Evolutionary conservation across 2,113 vertebrate species (phyloP).

Genomic region (Xiphophorus hellerii): DNA sequence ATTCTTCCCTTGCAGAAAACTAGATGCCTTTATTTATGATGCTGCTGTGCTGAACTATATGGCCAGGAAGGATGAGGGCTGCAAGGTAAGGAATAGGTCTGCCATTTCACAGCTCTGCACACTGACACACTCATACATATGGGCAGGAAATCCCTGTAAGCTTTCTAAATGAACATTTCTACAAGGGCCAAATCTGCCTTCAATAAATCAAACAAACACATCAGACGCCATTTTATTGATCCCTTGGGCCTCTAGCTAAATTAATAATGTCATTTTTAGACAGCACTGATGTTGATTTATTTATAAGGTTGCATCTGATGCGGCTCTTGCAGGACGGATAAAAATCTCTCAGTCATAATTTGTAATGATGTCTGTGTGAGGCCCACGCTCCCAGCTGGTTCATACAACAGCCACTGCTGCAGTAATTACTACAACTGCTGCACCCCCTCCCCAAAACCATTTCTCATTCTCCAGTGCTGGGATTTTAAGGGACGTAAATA

Average conservation of each 20-base stretch:
- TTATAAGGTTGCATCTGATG: constrained; percentile 40
- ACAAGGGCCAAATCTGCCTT: constrained; percentile 20
- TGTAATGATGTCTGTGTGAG: constrained; percentile 53
- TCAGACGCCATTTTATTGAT: background rate
- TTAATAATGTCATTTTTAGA: constrained; percentile 52
- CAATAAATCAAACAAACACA: constrained; percentile 41
- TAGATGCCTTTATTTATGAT: constrained; percentile 94
- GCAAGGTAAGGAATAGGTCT: constrained; percentile 76
- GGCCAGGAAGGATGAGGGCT: constrained; percentile 93
- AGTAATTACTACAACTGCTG: constrained; percentile 56
- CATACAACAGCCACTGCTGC: constrained; percentile 33
- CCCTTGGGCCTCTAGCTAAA: constrained; percentile 12
- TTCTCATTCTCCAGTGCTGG: constrained; percentile 4
- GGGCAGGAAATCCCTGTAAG: background rate
- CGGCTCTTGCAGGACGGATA: constrained; percentile 22
- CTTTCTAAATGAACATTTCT: background rate
- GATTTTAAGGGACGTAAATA: constrained; percentile 12
- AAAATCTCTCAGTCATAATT: constrained; percentile 38
- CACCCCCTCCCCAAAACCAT: constrained; percentile 41
- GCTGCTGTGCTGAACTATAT: constrained; percentile 93
- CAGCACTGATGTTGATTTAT: constrained; percentile 50
- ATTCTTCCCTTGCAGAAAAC: constrained; percentile 79
- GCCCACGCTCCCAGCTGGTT: constrained; percentile 38
- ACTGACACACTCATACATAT: background rate
- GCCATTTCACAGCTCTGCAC: constrained; percentile 6